phyloP scores from a whole-genome alignment of 2,888 invertebrate species.

The Coleophora deauratella region DNA sequence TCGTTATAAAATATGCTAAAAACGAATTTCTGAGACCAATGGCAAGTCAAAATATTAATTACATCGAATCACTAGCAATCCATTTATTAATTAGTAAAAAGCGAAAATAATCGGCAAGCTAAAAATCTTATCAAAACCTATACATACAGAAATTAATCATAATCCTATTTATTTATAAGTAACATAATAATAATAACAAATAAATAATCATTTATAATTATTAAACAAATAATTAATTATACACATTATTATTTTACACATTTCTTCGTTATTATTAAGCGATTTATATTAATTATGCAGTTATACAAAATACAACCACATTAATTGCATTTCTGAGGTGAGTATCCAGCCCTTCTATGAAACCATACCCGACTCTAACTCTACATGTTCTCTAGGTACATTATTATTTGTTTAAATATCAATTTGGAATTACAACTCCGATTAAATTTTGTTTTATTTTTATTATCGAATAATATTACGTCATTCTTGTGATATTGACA shows the following conservation, averaged over 20 bases:
- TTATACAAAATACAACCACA: conserved; percentile 21
- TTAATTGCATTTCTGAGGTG: conserved; percentile 13
- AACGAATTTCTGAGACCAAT: conserved; percentile 45
- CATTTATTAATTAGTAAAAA: conserved; percentile 25
- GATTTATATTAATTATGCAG: conserved; percentile 21
- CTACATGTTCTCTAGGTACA: too few species aligned
- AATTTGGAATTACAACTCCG: too few species aligned
- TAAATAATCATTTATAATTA: conserved; percentile 48
- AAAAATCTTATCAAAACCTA: conserved; percentile 37
- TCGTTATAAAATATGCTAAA: background rate
- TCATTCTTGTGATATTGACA: too few species aligned
- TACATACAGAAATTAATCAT: conserved; percentile 44
- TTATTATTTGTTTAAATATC: too few species aligned
- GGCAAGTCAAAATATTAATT: conserved; percentile 38
- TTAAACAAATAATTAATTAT: conserved; percentile 41
- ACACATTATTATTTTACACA: conserved; percentile 45
- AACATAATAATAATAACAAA: conserved; percentile 26
- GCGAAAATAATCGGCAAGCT: conserved; percentile 52
- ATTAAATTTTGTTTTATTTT: too few species aligned
- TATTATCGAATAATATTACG: too few species aligned
- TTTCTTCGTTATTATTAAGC: conserved; percentile 27
- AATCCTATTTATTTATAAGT: conserved; percentile 17
- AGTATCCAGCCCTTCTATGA: too few species aligned
- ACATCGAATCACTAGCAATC: background rate
- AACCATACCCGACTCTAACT: too few species aligned